Evolutionary conservation across 35 echinoderm and acorn worm species (phyloP).

Genomic region (Strongylocentrotus purpuratus): DNA sequence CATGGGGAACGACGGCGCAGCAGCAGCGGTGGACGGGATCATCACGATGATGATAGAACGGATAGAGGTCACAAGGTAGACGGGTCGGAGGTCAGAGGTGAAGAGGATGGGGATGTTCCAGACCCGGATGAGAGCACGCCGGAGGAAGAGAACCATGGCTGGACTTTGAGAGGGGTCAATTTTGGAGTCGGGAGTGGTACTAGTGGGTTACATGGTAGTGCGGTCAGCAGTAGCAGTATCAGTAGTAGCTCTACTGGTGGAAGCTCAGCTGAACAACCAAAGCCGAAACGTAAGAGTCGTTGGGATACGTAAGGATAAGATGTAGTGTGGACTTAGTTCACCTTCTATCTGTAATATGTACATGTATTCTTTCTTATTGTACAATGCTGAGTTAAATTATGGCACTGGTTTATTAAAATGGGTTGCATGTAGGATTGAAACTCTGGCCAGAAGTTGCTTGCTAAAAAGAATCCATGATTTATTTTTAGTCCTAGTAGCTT

Average conservation of each 20-base stretch:
- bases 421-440: too few relatives aligned
- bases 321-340: not conserved
- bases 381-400: not conserved
- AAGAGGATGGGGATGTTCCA: not conserved
- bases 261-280: not conserved
- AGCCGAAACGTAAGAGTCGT: constrained; percentile 55
- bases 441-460: too few relatives aligned
- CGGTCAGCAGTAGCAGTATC: not conserved
- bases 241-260: constrained; percentile 8
- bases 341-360: not conserved
- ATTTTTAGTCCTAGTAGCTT: too few relatives aligned
- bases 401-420: not conserved
- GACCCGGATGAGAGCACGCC: not conserved
- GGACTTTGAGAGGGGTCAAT: constrained; percentile 29
- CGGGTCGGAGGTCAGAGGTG: not conserved
- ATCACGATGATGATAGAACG: not conserved
- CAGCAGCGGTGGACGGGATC: not conserved
- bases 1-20: not conserved
- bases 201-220: constrained; percentile 14
- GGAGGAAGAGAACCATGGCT: not conserved
- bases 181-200: not conserved
- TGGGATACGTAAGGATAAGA: constrained; percentile 55
- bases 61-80: not conserved
- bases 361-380: not conserved
- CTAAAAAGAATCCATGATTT: too few relatives aligned